phyloP scores from a whole-genome alignment of 2,888 invertebrate genomes.

The Clusia tigrina region DNA sequence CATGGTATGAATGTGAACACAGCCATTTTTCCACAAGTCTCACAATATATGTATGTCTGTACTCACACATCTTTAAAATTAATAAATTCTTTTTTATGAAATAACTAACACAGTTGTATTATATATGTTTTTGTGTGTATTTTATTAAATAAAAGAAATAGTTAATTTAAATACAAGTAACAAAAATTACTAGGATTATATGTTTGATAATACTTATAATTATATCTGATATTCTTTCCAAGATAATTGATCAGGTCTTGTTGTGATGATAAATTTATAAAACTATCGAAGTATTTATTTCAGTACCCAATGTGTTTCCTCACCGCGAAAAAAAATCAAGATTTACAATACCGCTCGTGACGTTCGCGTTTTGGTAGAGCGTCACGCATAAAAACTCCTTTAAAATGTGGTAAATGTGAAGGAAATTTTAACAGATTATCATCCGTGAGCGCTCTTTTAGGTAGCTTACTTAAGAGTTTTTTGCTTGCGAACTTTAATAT shows the following conservation, averaged over 20 bases:
- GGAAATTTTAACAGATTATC: constrained; percentile 43
- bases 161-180: not conserved
- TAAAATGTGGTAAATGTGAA: constrained; percentile 49
- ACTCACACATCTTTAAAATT: too few species aligned
- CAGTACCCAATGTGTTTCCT: constrained; percentile 55
- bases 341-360: constrained; percentile 24
- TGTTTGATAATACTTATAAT: not conserved
- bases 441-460: constrained; percentile 35
- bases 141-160: not conserved
- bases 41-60: too few species aligned
- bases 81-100: too few species aligned
- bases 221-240: too few species aligned
- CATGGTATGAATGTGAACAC: too few species aligned
- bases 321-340: constrained; percentile 41
- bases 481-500: constrained; percentile 23
- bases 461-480: constrained; percentile 47
- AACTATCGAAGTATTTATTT: constrained; percentile 55
- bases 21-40: too few species aligned
- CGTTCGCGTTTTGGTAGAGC: constrained; percentile 10
- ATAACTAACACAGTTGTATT: too few species aligned
- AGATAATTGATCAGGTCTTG: too few species aligned
- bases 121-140: too few species aligned
- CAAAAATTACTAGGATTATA: not conserved
- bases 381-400: constrained; percentile 41
- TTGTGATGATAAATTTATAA: constrained; percentile 51